Evolutionary conservation across 2,888 invertebrate genomes (phyloP).

Genomic region (Trachelus tabidus): DNA sequence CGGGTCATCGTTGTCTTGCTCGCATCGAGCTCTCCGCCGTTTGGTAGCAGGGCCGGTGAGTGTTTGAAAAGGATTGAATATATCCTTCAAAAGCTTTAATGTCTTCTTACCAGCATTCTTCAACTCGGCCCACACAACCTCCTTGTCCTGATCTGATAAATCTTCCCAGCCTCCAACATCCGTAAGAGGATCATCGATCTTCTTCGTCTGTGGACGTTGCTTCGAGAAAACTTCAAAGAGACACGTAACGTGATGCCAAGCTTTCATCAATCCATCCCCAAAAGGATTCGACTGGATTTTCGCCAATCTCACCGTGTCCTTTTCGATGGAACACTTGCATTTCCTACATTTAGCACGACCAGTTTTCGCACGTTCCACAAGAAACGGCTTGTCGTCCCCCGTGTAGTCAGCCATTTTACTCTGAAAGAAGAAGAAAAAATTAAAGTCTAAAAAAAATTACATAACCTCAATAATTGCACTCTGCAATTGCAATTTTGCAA

Average conservation of each 20-base stretch:
- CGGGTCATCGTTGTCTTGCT: not conserved
- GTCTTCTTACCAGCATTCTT: slow-evolving; percentile 67
- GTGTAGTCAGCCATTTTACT: slow-evolving; percentile 55
- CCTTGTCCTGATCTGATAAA: slow-evolving; percentile 76
- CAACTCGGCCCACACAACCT: slow-evolving; percentile 73
- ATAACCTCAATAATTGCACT: not conserved
- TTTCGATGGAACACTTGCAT: slow-evolving; percentile 83
- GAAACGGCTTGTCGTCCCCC: slow-evolving; percentile 72
- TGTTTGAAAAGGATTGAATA: not conserved
- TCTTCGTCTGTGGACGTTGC: slow-evolving; percentile 84
- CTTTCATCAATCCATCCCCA: slow-evolving; percentile 81
- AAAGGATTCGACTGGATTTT: slow-evolving; percentile 85
- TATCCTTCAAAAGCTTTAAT: not conserved
- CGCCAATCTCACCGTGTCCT: slow-evolving; percentile 79
- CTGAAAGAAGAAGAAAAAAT: slow-evolving; percentile 5
- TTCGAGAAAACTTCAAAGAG: slow-evolving; percentile 82
- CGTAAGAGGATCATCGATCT: slow-evolving; percentile 79
- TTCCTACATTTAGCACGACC: slow-evolving; percentile 87
- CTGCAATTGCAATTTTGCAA: not conserved
- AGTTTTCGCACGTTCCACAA: slow-evolving; percentile 82
- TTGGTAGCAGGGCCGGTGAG: not conserved
- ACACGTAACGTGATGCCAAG: slow-evolving; percentile 85
- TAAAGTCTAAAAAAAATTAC: not conserved
- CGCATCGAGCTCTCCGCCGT: not conserved
- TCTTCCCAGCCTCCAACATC: slow-evolving; percentile 84